Evolutionary conservation across 2,888 invertebrate genomes (phyloP), one percentile per base, ranked within the genome.

Genomic region (Trachelus iudaicus): DNA sequence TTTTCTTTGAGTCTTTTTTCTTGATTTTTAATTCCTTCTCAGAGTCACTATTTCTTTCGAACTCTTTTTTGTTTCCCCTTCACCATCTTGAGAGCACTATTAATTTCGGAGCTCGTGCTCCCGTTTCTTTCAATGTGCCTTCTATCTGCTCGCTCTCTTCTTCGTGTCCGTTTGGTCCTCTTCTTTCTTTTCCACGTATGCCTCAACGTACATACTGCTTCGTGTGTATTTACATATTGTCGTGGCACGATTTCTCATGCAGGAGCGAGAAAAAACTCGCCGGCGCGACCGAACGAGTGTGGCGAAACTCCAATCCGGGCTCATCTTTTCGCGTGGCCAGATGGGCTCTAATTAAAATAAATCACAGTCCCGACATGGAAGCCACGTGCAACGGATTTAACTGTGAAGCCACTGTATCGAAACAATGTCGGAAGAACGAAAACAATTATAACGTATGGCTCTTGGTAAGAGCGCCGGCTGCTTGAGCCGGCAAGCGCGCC

Each of bases 341-440:
- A 40, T 31, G 76, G 31, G 34, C 68, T 69, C 73, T 73, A 73
- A 40, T 73, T 76, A 71, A 76, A 74, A 76, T 69, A 69, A 73
- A 76, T 76, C 78, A 73, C 73, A 34, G 56, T 56, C 56, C 9
- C 56, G 56, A 56, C 56, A 23, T 23, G 56, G 9, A 56, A 56
- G 56, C 56, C 56, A 23, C 56, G 56, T 23, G 56, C 23, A 23
- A 23, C 56, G 56, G 56, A 56, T 56, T 56, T 56, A 56, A 56
- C 23, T 79, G 76, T 75, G 34, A 73, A 78, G 80, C 76, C 73
- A 56, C 74, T 31, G 77, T 79, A 77, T 79, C 75, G 79, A 71
- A 77, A 74, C 40, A 73, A 77, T 80, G 79, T 69, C 40, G 76
- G 56, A 80, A 78, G 69, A 78, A 74, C 30, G 23, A 34, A 71